phyloP scores from a whole-genome alignment of 2,797 vertebrate genomes.

The Sebastes matsubarae region DNA sequence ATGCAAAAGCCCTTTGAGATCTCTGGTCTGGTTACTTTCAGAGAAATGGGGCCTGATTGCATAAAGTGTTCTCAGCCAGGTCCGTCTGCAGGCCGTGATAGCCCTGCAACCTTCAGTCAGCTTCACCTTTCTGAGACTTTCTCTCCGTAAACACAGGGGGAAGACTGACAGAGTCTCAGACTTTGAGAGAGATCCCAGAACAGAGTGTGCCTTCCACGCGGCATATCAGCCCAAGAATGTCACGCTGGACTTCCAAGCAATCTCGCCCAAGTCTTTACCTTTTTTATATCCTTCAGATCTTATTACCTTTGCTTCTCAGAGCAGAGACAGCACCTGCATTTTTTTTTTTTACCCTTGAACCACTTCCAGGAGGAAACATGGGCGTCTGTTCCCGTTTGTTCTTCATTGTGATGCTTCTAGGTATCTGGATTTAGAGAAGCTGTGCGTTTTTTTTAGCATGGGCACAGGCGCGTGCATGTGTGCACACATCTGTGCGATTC shows the following conservation, averaged over 20 bases:
- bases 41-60: slow-evolving; percentile 47
- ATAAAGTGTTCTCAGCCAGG: slow-evolving; percentile 40
- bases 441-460: slow-evolving; percentile 45
- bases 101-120: slow-evolving; percentile 7
- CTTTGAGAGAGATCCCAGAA: slow-evolving; percentile 33
- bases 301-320: slow-evolving; percentile 30
- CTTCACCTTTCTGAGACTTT: slow-evolving; percentile 14
- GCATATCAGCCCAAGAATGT: slow-evolving; percentile 37
- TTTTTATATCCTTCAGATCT: slow-evolving; percentile 36
- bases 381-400: slow-evolving; percentile 42
- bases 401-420: slow-evolving; percentile 35
- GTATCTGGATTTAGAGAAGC: slow-evolving; percentile 34
- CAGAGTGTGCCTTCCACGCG: slow-evolving; percentile 39
- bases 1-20: slow-evolving; percentile 26
- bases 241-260: slow-evolving; percentile 36
- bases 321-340: slow-evolving; percentile 57
- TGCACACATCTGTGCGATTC: slow-evolving; percentile 73
- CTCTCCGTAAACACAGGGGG: slow-evolving; percentile 9
- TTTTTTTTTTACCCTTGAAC: slow-evolving; percentile 9
- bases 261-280: slow-evolving; percentile 37
- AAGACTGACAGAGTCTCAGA: slow-evolving; percentile 11
- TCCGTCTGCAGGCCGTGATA: neutral
- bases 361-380: slow-evolving; percentile 47
- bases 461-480: slow-evolving; percentile 43
- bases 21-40: slow-evolving; percentile 33